Evolutionary conservation across 2,888 invertebrate species (phyloP).

Genomic region (Drosophila kokeensis): DNA sequence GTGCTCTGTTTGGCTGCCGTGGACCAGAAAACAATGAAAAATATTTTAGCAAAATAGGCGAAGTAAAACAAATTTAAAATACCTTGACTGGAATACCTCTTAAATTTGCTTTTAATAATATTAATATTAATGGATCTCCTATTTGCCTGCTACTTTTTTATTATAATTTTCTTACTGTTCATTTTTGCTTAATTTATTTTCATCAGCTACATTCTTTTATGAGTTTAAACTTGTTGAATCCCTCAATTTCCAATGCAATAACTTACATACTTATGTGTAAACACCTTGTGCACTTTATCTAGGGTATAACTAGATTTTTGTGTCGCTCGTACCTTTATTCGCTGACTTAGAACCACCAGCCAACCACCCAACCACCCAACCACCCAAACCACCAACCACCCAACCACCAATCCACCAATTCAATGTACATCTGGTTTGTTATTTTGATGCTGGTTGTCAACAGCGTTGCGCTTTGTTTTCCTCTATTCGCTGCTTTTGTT

Average conservation of each 20-base stretch:
- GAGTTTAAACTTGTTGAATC: neutral
- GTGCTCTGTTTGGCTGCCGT: constrained; percentile 43
- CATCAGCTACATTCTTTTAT: neutral
- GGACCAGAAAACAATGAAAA: constrained; percentile 54
- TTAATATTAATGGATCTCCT: neutral
- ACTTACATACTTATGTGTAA: neutral
- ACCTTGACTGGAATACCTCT: constrained; percentile 9
- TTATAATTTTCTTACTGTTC: neutral
- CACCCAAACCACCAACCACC: neutral
- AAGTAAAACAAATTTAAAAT: constrained; percentile 3
- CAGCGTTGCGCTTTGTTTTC: constrained; percentile 46
- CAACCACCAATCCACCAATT: constrained; percentile 1
- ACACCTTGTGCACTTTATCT: neutral
- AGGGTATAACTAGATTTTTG: constrained; percentile 37
- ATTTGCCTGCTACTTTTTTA: neutral
- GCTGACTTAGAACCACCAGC: neutral
- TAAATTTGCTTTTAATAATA: neutral
- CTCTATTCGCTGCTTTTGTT: constrained; percentile 7
- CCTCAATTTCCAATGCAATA: neutral
- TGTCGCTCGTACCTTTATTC: constrained; percentile 14
- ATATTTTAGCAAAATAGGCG: constrained; percentile 34
- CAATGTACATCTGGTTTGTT: constrained; percentile 46
- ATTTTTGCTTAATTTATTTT: neutral
- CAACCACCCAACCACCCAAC: constrained; percentile 2
- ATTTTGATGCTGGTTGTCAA: constrained; percentile 78